A percentile compares a stretch with the other conserved stretches of the same genome.
Conservation (phyloP, 53 echinoderm and acorn worm genomes). For the Zoroaster sp. region DNA sequence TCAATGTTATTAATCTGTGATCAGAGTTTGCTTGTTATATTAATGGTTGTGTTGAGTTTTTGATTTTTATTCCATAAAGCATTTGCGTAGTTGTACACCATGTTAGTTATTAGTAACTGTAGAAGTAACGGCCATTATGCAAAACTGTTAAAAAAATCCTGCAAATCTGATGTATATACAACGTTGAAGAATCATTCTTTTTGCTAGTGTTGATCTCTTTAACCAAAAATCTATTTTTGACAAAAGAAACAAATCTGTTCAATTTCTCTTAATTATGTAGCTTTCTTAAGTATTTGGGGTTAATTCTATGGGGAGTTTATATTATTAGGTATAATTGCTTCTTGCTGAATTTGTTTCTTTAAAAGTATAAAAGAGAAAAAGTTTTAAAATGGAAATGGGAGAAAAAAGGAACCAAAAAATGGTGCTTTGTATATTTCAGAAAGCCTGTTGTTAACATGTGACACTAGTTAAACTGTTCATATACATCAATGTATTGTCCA, state of each 20-base stretch:
- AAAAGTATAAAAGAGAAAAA: neutral
- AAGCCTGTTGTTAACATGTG: neutral
- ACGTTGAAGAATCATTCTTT: neutral
- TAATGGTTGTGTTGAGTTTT: neutral
- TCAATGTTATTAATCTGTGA: neutral
- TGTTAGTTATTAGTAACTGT: neutral
- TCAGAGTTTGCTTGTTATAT: neutral
- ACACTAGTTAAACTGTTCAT: neutral
- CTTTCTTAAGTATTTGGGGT: neutral
- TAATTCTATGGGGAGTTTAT: neutral
- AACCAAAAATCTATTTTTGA: constrained; percentile 23
- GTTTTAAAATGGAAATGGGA: neutral
- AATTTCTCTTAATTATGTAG: neutral
- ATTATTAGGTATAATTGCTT: neutral
- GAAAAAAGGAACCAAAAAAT: neutral
- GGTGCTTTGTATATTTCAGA: constrained; percentile 17
- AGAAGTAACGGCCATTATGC: neutral
- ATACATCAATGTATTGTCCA: neutral
- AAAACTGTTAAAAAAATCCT: neutral
- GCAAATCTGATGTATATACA: constrained; percentile 19
- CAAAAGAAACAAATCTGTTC: neutral
- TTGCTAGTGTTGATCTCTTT: neutral
- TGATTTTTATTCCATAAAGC: neutral
- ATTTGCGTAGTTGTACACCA: neutral
- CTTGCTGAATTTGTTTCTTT: neutral